Evolutionary conservation across 2,888 invertebrate species (phyloP), one percentile per base, ranked within the genome.

Genomic region (Spilarctia lutea): DNA sequence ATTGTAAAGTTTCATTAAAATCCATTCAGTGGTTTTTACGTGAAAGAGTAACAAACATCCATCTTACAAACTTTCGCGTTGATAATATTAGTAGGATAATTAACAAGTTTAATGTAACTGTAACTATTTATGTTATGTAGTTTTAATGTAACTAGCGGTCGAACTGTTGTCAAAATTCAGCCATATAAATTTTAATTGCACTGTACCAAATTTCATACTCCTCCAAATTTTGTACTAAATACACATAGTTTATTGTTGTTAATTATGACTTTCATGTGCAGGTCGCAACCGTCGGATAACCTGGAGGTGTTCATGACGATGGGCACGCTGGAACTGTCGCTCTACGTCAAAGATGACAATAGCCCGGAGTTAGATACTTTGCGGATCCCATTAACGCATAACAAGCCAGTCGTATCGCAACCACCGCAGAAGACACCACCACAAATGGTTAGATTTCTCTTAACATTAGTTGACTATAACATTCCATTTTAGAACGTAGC

Each of bases 231-330:
- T n/a, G n/a, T n/a, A n/a, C n/a, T n/a, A n/a, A n/a, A 35, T 45
- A 20, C 18, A 48, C 6, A 48, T 48, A 48, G 6, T 52, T 24
- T 24, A 4, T 52, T 52, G 52, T 24, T 24, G 52, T 10, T 24
- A 52, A 24, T 11, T 27, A 27, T 60, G 27, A n/a, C 11, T 13
- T 60, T 11, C 13, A 27, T 60, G 42, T 18, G 11, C 60, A 71
- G 70, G 60, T 39, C 63, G 42, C 10, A 11, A 3, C 42, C 60
- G 3, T 56, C 39, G 24, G 91, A 94, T 3, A 90, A 89, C 76
- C 68, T 94, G 65, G 96, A 96, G 75, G 81, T 94, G 69, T 94
- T 91, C 76, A 86, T 95, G 66, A 94, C 95, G 0, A 92, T 95
- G 92, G 95, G 95, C 20, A 87, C 86, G 24, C 88, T 96, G 18